Evolutionary conservation across 2,888 invertebrate genomes (phyloP).

Genomic region (Arrhopalites spinosus): DNA sequence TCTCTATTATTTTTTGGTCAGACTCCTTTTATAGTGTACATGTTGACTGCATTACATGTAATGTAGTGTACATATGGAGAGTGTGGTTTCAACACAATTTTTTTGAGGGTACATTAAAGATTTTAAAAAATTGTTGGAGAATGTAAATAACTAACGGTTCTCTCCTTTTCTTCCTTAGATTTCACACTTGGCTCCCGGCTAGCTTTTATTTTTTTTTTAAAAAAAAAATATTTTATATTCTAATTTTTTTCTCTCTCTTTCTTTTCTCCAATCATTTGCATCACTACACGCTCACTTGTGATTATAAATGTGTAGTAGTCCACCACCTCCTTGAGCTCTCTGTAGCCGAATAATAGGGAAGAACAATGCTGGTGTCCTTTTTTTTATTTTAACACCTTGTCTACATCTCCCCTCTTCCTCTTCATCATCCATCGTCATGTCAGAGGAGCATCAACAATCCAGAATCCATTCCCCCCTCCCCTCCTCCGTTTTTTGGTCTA

Average conservation of each 20-base stretch:
- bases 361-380: constrained; percentile 4
- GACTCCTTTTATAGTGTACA: not conserved
- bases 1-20: too few relatives aligned
- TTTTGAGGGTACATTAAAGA: too few relatives aligned
- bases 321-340: not conserved
- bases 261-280: constrained; percentile 10
- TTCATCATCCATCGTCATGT: constrained; percentile 22
- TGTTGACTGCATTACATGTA: too few relatives aligned
- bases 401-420: constrained; percentile 14
- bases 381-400: constrained; percentile 32
- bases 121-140: too few relatives aligned
- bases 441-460: constrained; percentile 2
- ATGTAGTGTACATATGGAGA: not conserved
- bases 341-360: not conserved
- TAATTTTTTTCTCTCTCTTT: too few relatives aligned
- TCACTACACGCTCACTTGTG: not conserved
- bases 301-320: too few relatives aligned
- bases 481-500: too few relatives aligned
- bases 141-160: constrained; percentile 6
- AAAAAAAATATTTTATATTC: not conserved
- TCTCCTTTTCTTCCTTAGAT: not conserved
- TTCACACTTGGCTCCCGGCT: constrained; percentile 9
- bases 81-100: not conserved
- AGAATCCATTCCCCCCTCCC: not conserved
- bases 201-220: not conserved